These are phyloP conservation scores for Hyles euphorbiae DNA, from an alignment of 1,140 invertebrate species.

Conservation along the genomic window DNA sequence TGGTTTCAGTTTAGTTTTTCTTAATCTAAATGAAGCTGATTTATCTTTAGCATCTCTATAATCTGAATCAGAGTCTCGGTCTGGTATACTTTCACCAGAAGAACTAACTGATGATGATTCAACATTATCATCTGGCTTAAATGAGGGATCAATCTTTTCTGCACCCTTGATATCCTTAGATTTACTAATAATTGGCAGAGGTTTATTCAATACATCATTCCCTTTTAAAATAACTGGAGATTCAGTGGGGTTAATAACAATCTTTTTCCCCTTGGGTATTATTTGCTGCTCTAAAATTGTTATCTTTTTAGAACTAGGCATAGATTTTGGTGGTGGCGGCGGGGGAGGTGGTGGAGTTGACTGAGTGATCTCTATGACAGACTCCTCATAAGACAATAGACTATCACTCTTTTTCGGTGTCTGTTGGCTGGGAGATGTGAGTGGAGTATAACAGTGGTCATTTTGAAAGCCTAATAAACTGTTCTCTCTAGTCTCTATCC, in stretches of 20 bases:
- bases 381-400: slow-evolving; percentile 53
- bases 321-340: slow-evolving; percentile 51
- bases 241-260: slow-evolving; percentile 58
- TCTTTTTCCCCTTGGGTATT: slow-evolving; percentile 71
- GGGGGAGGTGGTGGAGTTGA: slow-evolving; percentile 15
- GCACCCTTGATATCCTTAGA: slow-evolving; percentile 32
- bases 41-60: slow-evolving; percentile 64
- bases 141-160: slow-evolving; percentile 30
- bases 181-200: slow-evolving; percentile 43
- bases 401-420: slow-evolving; percentile 48
- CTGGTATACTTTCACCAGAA: slow-evolving; percentile 60
- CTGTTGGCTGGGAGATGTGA: slow-evolving; percentile 75
- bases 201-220: slow-evolving; percentile 61
- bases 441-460: slow-evolving; percentile 82
- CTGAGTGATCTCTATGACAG: slow-evolving; percentile 62
- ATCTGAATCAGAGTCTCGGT: slow-evolving; percentile 71
- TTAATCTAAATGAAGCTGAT: slow-evolving; percentile 38
- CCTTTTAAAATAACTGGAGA: slow-evolving; percentile 62
- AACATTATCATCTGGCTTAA: slow-evolving; percentile 43
- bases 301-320: slow-evolving; percentile 68
- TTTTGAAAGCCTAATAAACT: slow-evolving; percentile 76
- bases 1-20: slow-evolving; percentile 53
- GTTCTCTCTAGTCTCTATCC: slow-evolving; percentile 71
- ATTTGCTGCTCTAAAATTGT: slow-evolving; percentile 71
- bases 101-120: slow-evolving; percentile 64